Conservation (phyloP, 2,888 invertebrate genomes). For the Spialia ferax region DNA sequence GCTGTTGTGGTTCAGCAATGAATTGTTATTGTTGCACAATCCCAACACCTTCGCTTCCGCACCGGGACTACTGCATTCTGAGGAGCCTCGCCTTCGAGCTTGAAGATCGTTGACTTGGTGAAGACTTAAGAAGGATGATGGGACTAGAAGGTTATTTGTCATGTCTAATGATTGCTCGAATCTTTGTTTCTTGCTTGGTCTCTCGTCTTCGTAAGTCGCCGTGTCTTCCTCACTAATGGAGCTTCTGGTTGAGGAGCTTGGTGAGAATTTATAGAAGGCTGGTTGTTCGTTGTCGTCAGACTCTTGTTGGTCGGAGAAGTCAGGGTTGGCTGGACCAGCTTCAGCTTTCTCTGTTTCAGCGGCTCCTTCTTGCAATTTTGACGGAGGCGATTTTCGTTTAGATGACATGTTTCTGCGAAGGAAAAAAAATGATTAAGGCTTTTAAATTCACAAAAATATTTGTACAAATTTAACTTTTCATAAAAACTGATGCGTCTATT, state of each 20-base stretch:
- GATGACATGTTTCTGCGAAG: slow-evolving; percentile 96
- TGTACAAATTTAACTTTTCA: not conserved
- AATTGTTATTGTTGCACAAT: slow-evolving; percentile 89
- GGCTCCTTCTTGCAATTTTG: slow-evolving; percentile 94
- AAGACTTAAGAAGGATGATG: slow-evolving; percentile 82
- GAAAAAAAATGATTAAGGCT: not conserved
- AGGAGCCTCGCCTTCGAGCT: slow-evolving; percentile 84
- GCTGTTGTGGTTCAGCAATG: slow-evolving; percentile 88
- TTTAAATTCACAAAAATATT: not conserved
- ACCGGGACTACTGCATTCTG: slow-evolving; percentile 91
- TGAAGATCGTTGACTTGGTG: slow-evolving; percentile 86
- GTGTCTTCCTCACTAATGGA: slow-evolving; percentile 87
- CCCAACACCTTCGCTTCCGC: slow-evolving; percentile 89
- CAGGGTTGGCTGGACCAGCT: slow-evolving; percentile 84
- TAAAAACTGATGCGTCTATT: too few species aligned
- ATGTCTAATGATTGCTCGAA: slow-evolving; percentile 87
- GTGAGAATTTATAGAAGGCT: slow-evolving; percentile 81
- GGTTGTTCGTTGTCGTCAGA: slow-evolving; percentile 74
- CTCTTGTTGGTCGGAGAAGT: slow-evolving; percentile 76
- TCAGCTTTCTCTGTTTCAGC: slow-evolving; percentile 78
- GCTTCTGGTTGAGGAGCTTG: slow-evolving; percentile 77
- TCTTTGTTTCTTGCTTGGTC: slow-evolving; percentile 87
- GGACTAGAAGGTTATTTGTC: slow-evolving; percentile 87
- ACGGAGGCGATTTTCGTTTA: slow-evolving; percentile 98
- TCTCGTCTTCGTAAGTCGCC: slow-evolving; percentile 86